These are phyloP conservation scores for Monodelphis domestica DNA, from an alignment of 2,797 vertebrate genomes.

Conservation along the genomic window DNA sequence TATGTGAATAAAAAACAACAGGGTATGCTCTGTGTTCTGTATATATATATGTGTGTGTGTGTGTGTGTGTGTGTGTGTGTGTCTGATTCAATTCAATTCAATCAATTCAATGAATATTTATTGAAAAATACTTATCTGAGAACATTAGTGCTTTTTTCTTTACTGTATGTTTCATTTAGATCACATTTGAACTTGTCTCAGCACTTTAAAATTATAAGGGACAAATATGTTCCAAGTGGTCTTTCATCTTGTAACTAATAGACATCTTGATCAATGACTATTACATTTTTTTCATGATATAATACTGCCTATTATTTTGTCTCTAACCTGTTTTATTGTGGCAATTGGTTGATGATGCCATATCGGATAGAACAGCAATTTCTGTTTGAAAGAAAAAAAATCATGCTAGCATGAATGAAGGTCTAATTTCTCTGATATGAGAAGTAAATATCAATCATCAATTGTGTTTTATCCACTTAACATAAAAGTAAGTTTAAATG, in stretches of 20 bases:
- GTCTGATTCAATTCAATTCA: too few species aligned
- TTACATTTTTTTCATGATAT: not conserved
- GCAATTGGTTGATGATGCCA: conserved; percentile 35
- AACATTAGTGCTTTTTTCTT: not conserved
- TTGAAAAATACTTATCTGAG: conserved; percentile 11
- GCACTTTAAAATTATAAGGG: conserved; percentile 6
- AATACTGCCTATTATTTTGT: not conserved
- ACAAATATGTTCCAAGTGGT: not conserved
- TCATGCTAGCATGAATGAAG: conserved; percentile 51
- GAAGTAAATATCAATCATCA: conserved; percentile 42
- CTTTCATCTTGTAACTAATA: conserved; percentile 37
- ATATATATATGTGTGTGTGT: not conserved
- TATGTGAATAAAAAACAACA: conserved; percentile 24
- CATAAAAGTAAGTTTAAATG: conserved; percentile 37
- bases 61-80: too few species aligned
- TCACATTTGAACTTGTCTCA: not conserved
- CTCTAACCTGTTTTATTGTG: conserved; percentile 44
- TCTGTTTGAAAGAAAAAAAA: conserved; percentile 36
- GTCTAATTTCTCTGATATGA: conserved; percentile 11
- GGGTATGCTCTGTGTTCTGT: not conserved
- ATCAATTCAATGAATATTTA: conserved; percentile 41
- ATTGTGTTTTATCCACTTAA: conserved; percentile 34
- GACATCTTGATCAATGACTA: not conserved
- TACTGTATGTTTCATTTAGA: conserved; percentile 37
- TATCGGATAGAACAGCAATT: conserved; percentile 29